phyloP scores from a whole-genome alignment of 2,888 invertebrate genomes.

The Griposia aprilina region DNA sequence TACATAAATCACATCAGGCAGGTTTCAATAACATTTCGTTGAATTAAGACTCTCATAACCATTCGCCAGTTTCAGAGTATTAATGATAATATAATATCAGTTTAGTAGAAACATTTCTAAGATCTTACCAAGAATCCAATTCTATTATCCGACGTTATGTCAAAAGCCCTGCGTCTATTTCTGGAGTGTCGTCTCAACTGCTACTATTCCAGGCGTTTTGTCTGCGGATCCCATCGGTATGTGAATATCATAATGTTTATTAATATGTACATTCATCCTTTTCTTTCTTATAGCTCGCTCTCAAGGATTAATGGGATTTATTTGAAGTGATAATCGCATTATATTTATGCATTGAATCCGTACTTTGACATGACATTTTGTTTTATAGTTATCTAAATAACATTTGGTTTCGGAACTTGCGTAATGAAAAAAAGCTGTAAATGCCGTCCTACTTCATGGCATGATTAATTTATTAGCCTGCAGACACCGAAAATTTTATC shows the following conservation, averaged over 20 bases:
- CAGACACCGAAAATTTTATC: background rate
- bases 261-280: slow-evolving; percentile 52
- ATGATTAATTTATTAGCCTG: background rate
- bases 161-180: slow-evolving; percentile 56
- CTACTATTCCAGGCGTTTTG: slow-evolving; percentile 45
- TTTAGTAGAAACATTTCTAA: background rate
- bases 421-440: background rate
- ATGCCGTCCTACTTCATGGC: background rate
- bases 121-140: slow-evolving; percentile 31
- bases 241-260: slow-evolving; percentile 57
- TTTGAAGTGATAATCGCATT: slow-evolving; percentile 5
- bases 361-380: background rate
- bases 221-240: slow-evolving; percentile 49
- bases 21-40: background rate
- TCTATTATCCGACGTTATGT: slow-evolving; percentile 25
- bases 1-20: background rate
- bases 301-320: slow-evolving; percentile 29
- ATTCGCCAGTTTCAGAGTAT: background rate
- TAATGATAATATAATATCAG: background rate
- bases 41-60: background rate
- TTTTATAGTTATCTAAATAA: background rate
- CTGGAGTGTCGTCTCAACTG: slow-evolving; percentile 44
- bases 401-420: no score
- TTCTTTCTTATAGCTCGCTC: slow-evolving; percentile 21
- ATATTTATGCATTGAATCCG: background rate